Percentiles rank a stretch among this genome's conserved stretches.
Evolutionary conservation across 2,888 invertebrate species (phyloP).

Genomic region (Cataglyphis altisquamis): DNA sequence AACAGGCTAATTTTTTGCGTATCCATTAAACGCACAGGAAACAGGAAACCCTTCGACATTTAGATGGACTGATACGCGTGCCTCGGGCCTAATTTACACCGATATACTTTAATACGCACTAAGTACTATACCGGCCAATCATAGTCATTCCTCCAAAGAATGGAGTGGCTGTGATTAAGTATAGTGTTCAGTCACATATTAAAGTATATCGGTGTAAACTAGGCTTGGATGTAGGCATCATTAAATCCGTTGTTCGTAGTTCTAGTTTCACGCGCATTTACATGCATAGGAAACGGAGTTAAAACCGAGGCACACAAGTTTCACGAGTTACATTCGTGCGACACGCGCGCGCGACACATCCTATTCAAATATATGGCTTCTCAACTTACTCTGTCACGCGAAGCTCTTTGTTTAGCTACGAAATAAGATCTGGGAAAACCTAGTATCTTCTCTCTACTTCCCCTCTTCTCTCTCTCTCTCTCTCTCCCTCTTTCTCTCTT

Average conservation of each 20-base stretch:
- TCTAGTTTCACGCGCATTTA: conserved; percentile 16
- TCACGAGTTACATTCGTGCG: conserved; percentile 16
- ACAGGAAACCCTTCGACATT: conserved; percentile 20
- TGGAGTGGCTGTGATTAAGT: too few species aligned
- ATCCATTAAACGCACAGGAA: neutral
- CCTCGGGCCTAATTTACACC: neutral
- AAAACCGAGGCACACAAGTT: neutral
- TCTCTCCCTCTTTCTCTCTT: neutral
- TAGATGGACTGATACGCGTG: conserved; percentile 18
- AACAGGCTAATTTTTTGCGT: neutral
- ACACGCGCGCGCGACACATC: neutral
- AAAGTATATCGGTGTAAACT: too few species aligned
- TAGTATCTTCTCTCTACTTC: neutral
- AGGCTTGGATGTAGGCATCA: neutral
- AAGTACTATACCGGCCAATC: too few species aligned
- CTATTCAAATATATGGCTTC: conserved; percentile 26
- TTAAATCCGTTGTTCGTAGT: conserved; percentile 37
- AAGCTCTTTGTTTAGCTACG: conserved; percentile 2
- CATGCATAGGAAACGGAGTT: neutral
- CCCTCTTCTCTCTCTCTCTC: neutral
- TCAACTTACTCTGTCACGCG: conserved; percentile 25
- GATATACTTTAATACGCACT: too few species aligned
- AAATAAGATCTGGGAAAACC: neutral
- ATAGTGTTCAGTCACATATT: too few species aligned
- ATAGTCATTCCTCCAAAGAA: too few species aligned